Conservation (phyloP, 2,113 vertebrate species). For the Dryoscopus gambensis region DNA sequence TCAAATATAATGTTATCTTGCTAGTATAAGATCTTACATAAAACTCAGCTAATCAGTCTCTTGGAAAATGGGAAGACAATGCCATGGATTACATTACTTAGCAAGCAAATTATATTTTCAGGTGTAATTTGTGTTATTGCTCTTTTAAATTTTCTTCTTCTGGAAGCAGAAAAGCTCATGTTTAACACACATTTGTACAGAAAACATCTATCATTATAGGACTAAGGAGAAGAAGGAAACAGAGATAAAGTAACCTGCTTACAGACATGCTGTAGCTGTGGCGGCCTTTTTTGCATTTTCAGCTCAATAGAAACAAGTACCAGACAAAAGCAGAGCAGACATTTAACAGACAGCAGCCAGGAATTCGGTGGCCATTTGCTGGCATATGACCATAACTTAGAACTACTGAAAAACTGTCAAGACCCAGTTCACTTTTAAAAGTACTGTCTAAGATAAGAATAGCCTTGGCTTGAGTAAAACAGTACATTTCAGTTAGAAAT, state of each 20-base stretch:
- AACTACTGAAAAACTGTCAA: not conserved
- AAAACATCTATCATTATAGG: not conserved
- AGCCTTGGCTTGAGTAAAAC: not conserved
- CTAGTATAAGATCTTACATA: not conserved
- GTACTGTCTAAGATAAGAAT: not conserved
- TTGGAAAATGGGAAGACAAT: not conserved
- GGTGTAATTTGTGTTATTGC: not conserved
- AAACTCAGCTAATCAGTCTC: not conserved
- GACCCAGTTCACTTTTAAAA: not conserved
- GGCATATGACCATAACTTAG: not conserved
- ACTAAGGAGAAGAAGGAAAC: not conserved
- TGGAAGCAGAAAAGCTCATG: rapidly evolving
- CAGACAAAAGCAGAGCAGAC: not conserved
- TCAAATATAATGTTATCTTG: not conserved
- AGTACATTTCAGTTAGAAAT: not conserved
- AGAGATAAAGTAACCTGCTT: not conserved
- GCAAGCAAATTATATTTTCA: not conserved
- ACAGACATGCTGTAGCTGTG: not conserved
- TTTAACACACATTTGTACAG: not conserved
- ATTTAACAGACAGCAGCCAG: not conserved
- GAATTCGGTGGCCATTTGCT: not conserved
- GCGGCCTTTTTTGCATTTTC: not conserved
- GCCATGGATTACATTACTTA: not conserved
- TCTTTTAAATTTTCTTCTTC: not conserved
- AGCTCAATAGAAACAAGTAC: not conserved